Base-by-base conservation (phyloP, 2,888 invertebrate species). In the Stenodera caucasica region DNA sequence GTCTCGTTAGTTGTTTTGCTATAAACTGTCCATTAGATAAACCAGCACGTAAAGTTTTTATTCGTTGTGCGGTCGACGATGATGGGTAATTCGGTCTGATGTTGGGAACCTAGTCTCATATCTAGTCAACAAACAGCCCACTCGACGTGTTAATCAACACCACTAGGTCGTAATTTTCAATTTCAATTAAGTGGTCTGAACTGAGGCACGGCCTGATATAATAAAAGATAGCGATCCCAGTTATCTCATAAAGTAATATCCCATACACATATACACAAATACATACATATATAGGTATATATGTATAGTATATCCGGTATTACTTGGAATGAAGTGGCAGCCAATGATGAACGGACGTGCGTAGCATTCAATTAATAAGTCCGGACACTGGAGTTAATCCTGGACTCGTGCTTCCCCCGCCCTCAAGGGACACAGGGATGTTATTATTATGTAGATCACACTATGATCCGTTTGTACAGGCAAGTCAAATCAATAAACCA, bases 381-480 rank as follows among this genome's bases (percentile, higher is more conserved):
- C 77, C 76, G 68, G 73, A 73, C 73, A 72, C 72, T 72, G 76
- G 75, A 78, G 78, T 78, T 79, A 79, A 80, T 80, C 80, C 79
- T 60, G 77, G 75, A 77, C 78, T 76, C 75, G 78, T 78, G 77
- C 26, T 2, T 26, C 26, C 3, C 5, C 26, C 26, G 78, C 77
- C 76, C 75, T 68, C 68, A 75, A 11, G 62, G 77, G 78, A 76
- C 73, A 72, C 72, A 70, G 73, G 74, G 73, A 75, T 77, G 77
- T 80, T 80, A 80, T 81, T 81, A 81, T 80, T 80, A 81, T 81
- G 80, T 80, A 81, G 80, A 81, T 81, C 81, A 80, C 78, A 79
- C 77, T 77, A 77, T 79, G 80, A 80, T 80, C 80, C 79, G 78
- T 78, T 77, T 78, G 77, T 76, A 74, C 70, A 73, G 69, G 72